Evolutionary conservation across 2,888 invertebrate species (phyloP), one percentile per base, ranked within the genome.

Genomic region (Acholoe squamosa): DNA sequence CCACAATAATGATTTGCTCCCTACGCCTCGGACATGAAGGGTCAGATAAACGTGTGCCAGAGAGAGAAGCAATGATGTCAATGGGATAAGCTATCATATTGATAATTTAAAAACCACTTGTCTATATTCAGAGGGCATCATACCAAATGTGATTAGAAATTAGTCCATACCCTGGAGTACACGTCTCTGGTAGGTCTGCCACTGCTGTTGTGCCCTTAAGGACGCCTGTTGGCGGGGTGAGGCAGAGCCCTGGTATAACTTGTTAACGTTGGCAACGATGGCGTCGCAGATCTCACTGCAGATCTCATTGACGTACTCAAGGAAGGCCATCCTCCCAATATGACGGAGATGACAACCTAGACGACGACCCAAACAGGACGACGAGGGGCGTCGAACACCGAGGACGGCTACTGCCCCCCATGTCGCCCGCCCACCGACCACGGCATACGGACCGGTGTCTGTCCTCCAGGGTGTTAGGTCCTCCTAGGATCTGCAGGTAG

Each of bases 261-360:
- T 76, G n/a, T 90, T 54, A 28, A 90, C 90, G 54, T 90, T 90
- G 52, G 71, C 28, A 14, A 90, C 90, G 77, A 90, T 90, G 0
- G 80, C 90, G 33, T 90, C 90, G 77, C 86, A 90, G 33, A 90
- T 84, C 84, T 90, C 84, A 28, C 71, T 90, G 33, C 90, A 90
- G 34, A 90, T 90, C n/a, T 90, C 90, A 71, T 90, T 90, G n/a
- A 90, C 84, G 51, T 90, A 90, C n/a, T 90, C 84, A 28, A 90
- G 61, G 90, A 90, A 90, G 54, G 90, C 90, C 90, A 90, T 90
- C 54, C 25, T 86, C 22, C 12, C n/a, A 25, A 25, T 54, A 54
- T 52, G 54, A 19, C 80, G 33, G 25, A 14, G 25, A 14, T 71
- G 28, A 28, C 22, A 19, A n/a, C 19, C 61, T n/a, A n/a, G 61